Evolutionary conservation across 1,140 invertebrate genomes (phyloP), one percentile per base, ranked within the genome.

Genomic region (Sycobia sp.): DNA sequence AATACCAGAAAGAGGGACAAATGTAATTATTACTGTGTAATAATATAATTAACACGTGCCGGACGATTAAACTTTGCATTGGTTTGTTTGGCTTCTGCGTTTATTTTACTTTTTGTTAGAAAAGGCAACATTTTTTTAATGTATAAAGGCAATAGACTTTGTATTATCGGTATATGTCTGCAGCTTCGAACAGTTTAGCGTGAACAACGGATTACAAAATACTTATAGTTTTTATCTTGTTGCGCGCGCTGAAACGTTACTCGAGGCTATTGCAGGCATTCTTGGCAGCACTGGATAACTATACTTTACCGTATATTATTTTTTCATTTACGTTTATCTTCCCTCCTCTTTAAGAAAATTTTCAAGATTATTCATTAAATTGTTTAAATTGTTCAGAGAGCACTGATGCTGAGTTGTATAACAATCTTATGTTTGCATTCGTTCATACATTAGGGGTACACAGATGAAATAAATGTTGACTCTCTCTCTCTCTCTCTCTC

Each of bases 91-190:
- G 55, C 27, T 36, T 54, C 68, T 68, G 62, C 58, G 64, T 68
- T 66, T 65, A 66, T 67, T 64, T 73, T 72, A 71, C 70, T 72
- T 75, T 75, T 75, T 71, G 63, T 79, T 78, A 78, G 69, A 81
- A n/a, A n/a, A 81, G 79, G 79, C 79, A 81, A 81, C 79, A 71
- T 70, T 76, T 79, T 79, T 75, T 79, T 80, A 77, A 75, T 79
- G 74, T 69, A 70, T 77, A 74, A 81, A 81, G 79, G 79, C 79
- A 81, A 77, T 81, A 76, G 69, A 74, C 71, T 81, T 81, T 81
- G 78, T 81, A 81, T 81, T 78, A 79, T 80, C 73, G 75, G 78
- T 80, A 75, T n/a, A n/a, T 79, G 71, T 76, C 69, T 74, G 76
- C 70, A 71, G 71, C 74, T 71, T 76, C 76, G 36, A 61, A 62